Conservation (phyloP, 2,888 invertebrate species). For the Aplocera efformata region DNA sequence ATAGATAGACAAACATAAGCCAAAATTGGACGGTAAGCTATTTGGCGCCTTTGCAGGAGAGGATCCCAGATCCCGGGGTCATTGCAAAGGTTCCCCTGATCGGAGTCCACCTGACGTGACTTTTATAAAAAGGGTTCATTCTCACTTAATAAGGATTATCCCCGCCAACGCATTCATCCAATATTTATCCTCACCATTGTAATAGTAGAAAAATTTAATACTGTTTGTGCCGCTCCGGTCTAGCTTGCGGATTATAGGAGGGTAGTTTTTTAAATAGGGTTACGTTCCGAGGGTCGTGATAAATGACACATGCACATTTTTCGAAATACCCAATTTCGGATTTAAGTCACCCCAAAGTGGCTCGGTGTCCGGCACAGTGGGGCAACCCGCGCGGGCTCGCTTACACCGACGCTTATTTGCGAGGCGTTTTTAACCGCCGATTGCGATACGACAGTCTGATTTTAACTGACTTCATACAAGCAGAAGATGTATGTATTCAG, state of each 20-base stretch:
- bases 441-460: too few relatives aligned
- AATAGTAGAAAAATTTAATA: constrained; percentile 75
- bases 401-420: constrained; percentile 54
- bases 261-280: constrained; percentile 80
- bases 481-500: too few relatives aligned
- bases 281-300: constrained; percentile 77
- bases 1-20: too few relatives aligned
- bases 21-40: too few relatives aligned
- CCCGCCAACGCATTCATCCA: constrained; percentile 60
- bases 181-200: constrained; percentile 75
- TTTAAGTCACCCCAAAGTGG: constrained; percentile 82
- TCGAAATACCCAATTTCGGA: constrained; percentile 82
- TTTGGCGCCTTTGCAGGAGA: too few relatives aligned
- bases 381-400: constrained; percentile 51
- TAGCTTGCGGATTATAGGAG: constrained; percentile 67
- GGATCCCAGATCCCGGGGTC: too few relatives aligned
- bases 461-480: too few relatives aligned
- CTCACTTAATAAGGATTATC: constrained; percentile 71
- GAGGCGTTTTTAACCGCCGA: constrained; percentile 4
- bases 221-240: constrained; percentile 70
- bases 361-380: constrained; percentile 68
- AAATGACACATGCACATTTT: constrained; percentile 82
- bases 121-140: constrained; percentile 29
- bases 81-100: neutral
- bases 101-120: constrained; percentile 14